These are phyloP conservation scores for Colius striatus DNA, from an alignment of 2,113 vertebrate genomes.

Conservation along the genomic window DNA sequence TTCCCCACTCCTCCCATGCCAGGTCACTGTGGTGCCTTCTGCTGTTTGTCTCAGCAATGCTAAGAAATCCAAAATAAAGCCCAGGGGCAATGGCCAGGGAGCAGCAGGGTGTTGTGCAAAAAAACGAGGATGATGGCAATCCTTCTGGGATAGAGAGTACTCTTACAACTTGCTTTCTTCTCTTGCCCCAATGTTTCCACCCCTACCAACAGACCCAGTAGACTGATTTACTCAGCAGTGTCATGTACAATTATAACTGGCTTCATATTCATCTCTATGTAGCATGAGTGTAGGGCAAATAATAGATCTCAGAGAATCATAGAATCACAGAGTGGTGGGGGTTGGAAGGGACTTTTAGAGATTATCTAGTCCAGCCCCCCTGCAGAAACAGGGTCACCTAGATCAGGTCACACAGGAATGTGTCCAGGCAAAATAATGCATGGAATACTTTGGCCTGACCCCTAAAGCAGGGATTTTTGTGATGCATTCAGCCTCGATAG, in stretches of 20 bases:
- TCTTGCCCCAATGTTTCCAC: neutral
- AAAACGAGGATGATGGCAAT: neutral
- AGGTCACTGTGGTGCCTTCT: neutral
- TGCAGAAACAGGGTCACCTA: too few species aligned
- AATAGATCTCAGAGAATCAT: neutral
- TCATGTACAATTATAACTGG: neutral
- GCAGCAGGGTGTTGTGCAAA: neutral
- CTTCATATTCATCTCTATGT: neutral
- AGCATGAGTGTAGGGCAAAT: neutral
- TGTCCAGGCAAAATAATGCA: neutral
- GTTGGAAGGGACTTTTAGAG: too few species aligned
- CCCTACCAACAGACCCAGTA: neutral
- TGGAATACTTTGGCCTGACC: neutral
- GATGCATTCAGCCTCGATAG: neutral
- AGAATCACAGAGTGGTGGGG: too few species aligned
- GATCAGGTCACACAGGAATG: too few species aligned
- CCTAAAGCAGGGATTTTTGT: neutral
- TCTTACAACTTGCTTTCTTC: neutral
- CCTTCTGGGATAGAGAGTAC: neutral
- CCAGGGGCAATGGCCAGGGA: neutral
- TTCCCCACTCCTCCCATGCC: neutral
- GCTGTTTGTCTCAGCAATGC: fast-evolving
- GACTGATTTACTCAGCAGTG: neutral
- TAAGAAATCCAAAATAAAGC: neutral
- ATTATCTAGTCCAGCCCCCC: too few species aligned